These are phyloP conservation scores for Yponomeuta plumbellus DNA, from an alignment of 2,888 invertebrate genomes.

Conservation along the genomic window DNA sequence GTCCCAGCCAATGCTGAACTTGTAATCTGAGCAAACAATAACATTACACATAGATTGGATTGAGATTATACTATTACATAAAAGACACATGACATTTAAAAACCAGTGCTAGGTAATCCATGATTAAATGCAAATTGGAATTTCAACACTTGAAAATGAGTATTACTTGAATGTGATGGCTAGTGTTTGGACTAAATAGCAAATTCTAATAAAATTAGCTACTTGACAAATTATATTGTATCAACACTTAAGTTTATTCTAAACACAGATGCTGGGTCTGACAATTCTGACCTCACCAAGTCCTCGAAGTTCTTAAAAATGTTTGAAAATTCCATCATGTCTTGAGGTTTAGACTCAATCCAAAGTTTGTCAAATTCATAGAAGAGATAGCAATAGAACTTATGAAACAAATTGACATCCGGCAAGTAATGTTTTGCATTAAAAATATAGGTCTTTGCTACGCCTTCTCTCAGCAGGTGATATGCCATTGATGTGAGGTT, in stretches of 20 bases:
- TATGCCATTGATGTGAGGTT: conserved; percentile 95
- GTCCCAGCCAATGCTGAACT: no score
- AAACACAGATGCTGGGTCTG: conserved; percentile 83
- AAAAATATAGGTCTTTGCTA: conserved; percentile 93
- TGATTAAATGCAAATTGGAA: no score
- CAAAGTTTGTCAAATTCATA: conserved; percentile 97
- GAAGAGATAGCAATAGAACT: conserved; percentile 94
- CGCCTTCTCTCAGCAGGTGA: conserved; percentile 85
- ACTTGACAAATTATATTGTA: conserved; percentile 66
- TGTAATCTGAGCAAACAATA: no score
- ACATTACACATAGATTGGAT: no score
- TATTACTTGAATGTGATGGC: no score
- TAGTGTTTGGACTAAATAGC: background rate
- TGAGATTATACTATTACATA: no score
- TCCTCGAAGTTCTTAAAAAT: conserved; percentile 91
- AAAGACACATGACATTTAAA: no score
- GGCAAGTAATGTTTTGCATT: conserved; percentile 84
- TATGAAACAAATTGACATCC: conserved; percentile 87
- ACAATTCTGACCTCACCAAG: conserved; percentile 80
- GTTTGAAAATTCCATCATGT: conserved; percentile 96
- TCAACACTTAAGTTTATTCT: conserved; percentile 88
- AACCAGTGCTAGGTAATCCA: no score
- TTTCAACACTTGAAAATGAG: no score
- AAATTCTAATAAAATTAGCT: background rate
- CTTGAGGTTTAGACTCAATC: conserved; percentile 92